A percentile compares a stretch with the other conserved stretches of the same genome.
Conservation (phyloP, 1,140 invertebrate genomes). For the Mesaphorura yosii region DNA sequence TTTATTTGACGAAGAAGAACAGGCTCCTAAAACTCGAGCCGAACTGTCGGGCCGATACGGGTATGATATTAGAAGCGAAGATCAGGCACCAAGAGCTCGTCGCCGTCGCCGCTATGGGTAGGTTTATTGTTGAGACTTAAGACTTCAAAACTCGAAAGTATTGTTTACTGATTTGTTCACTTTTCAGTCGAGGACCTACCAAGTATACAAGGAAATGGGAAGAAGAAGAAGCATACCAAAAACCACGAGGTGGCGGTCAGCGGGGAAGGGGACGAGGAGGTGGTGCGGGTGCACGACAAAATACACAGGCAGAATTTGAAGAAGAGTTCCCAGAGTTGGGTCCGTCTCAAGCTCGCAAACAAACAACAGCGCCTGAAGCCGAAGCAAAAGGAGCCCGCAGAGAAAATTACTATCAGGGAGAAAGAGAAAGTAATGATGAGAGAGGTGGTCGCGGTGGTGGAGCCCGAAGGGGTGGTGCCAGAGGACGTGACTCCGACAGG, state of each 20-base stretch:
- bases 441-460: background rate
- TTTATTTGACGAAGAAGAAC: conserved; percentile 63
- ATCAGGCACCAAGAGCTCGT: conserved; percentile 73
- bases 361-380: background rate
- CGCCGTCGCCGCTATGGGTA: conserved; percentile 73
- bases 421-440: background rate
- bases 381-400: conserved; percentile 1
- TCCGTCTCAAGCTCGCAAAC: background rate
- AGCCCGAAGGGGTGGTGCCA: conserved; percentile 4
- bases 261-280: conserved; percentile 17
- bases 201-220: conserved; percentile 87
- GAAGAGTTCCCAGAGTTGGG: conserved; percentile 23
- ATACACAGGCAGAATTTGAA: conserved; percentile 9
- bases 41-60: conserved; percentile 82
- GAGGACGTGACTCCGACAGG: background rate
- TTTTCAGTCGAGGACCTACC: conserved; percentile 64
- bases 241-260: conserved; percentile 24
- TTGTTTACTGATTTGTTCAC: conserved; percentile 1
- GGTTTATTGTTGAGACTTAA: conserved; percentile 25
- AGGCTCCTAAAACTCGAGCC: conserved; percentile 73
- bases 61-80: conserved; percentile 87
- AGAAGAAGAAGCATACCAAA: conserved; percentile 68
- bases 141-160: background rate
- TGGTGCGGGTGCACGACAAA: conserved; percentile 7
- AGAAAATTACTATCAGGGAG: conserved; percentile 3